Evolutionary conservation across 2,113 vertebrate species (phyloP), one percentile per base, ranked within the genome.

Genomic region (Chelonoidis abingdonii): DNA sequence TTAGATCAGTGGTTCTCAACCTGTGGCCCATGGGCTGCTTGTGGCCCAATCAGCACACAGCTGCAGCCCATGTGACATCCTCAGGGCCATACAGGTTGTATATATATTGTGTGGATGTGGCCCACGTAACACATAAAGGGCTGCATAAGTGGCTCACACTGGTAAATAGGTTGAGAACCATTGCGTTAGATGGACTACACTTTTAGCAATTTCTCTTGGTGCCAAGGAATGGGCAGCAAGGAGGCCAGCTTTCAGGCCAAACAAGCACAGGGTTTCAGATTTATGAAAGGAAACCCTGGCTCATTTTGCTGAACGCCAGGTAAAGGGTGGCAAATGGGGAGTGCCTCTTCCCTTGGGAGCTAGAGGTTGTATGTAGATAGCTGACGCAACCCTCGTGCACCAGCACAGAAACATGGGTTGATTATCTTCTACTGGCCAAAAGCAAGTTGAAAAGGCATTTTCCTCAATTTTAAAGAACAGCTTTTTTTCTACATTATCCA

Each of bases 231-330:
- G 78, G 41, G 81, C 76, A 83, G 86, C 0, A 6, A 82, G 44
- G 84, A 87, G 54, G 57, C 25, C 62, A 88, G 38, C 53, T 93
- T 80, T 92, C 54, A 83, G 85, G 7, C 44, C 92, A 12, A 22
- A 4, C 47, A 87, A 95, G 44, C 53, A 16, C n/a, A 57, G 56
- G 38, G 29, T 86, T 95, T 69, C 21, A 84, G 53, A 96, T 89
- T 49, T 44, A 12, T 87, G 87, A 83, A 89, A 80, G 12, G n/a
- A 85, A 93, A 76, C 27, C 2, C 44, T 17, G 9, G 6, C 9
- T 93, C 21, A 56, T 91, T 56, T 76, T 86, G 14, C 44, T 87
- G 38, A 86, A 93, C 95, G 89, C 83, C n/a, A 22, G 56, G 69
- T 65, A 57, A 11, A 41, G 44, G 65, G 6, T 25, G 56, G 44